These are phyloP conservation scores for Mythimna impura DNA, from an alignment of 2,888 invertebrate genomes.

Conservation along the genomic window DNA sequence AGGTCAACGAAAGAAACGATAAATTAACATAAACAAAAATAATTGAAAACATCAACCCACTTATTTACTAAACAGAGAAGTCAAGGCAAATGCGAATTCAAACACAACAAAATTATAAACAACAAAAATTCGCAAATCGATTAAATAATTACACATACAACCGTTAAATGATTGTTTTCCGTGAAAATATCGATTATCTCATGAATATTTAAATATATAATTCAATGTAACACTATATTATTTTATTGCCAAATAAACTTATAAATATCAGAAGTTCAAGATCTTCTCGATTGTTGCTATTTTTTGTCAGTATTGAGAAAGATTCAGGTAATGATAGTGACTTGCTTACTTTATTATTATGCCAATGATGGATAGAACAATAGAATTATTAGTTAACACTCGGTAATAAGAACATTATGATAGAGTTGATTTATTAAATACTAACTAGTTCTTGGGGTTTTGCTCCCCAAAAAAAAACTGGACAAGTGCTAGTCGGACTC, in stretches of 20 bases:
- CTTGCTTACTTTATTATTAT: not conserved
- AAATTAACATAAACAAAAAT: not conserved
- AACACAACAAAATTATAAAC: conserved; percentile 31
- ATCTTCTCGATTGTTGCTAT: conserved; percentile 33
- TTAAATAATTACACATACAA: conserved; percentile 47
- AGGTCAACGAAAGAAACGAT: no score
- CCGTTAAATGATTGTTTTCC: conserved; percentile 57
- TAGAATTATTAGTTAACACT: conserved; percentile 18
- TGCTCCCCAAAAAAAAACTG: no score
- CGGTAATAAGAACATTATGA: not conserved
- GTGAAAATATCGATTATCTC: conserved; percentile 55
- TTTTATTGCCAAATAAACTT: conserved; percentile 43
- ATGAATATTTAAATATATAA: conserved; percentile 63
- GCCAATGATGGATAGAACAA: conserved; percentile 29
- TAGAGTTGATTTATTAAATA: no score
- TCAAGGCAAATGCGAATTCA: conserved; percentile 37
- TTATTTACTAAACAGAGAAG: conserved; percentile 7
- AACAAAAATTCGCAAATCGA: conserved; percentile 42
- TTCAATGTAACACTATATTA: conserved; percentile 62
- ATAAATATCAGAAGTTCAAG: conserved; percentile 64
- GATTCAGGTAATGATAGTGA: conserved; percentile 20
- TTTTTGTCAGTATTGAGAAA: conserved; percentile 15
- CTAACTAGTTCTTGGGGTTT: no score
- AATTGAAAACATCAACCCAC: not conserved
- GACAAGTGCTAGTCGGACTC: no score